phyloP scores from a whole-genome alignment of 2,888 invertebrate species.

The Slavum lentiscoides region DNA sequence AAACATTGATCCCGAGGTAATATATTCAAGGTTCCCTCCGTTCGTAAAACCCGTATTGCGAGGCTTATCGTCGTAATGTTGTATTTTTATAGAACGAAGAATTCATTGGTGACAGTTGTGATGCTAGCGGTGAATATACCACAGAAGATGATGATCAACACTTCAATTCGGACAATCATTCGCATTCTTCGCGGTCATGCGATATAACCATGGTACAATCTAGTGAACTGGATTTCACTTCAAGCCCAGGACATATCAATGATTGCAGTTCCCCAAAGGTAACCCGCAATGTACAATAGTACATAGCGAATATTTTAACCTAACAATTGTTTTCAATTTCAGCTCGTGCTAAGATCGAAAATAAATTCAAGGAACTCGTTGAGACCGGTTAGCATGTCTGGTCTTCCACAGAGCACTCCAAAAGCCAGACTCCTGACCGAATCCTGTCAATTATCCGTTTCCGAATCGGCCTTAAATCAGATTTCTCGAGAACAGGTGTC shows the following conservation, averaged over 20 bases:
- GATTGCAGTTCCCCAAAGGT: constrained; percentile 29
- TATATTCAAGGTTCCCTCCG: not conserved
- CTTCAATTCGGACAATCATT: constrained; percentile 38
- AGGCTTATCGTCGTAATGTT: not conserved
- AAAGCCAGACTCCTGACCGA: constrained; percentile 57
- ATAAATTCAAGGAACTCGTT: constrained; percentile 49
- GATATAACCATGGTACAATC: constrained; percentile 42
- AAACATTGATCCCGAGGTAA: constrained; percentile 41
- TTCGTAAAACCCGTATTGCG: not conserved
- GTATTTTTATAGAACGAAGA: constrained; percentile 31
- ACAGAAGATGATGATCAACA: constrained; percentile 69
- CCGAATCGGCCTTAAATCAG: constrained; percentile 80
- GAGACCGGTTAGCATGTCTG: constrained; percentile 88
- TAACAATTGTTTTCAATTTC: not conserved
- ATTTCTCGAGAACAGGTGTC: constrained; percentile 50
- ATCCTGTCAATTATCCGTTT: constrained; percentile 69
- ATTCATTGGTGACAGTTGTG: constrained; percentile 69
- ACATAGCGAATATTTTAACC: not conserved
- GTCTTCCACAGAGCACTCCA: constrained; percentile 68
- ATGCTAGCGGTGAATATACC: constrained; percentile 88
- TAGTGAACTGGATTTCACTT: constrained; percentile 26
- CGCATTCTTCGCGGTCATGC: constrained; percentile 45
- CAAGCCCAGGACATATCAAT: constrained; percentile 23
- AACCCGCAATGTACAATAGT: not conserved
- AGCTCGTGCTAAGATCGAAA: constrained; percentile 53